phyloP scores from a whole-genome alignment of 2,888 invertebrate species.

The Acronicta aceris region DNA sequence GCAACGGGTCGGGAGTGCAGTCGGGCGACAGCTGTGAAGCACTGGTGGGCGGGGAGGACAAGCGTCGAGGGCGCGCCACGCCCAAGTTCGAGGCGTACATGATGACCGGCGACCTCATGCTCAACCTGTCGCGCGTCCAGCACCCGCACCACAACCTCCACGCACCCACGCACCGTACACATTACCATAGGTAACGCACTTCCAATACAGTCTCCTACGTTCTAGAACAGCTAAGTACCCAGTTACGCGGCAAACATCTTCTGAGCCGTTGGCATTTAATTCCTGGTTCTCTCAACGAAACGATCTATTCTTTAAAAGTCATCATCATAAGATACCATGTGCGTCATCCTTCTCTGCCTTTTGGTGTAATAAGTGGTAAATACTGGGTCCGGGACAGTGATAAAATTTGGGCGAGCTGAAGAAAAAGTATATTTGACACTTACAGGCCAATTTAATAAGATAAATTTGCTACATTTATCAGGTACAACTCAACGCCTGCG shows the following conservation, averaged over 20 bases:
- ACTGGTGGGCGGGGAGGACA: constrained; percentile 78
- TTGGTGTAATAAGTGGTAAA: too few species aligned
- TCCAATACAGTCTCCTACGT: not conserved
- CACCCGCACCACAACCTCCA: constrained; percentile 89
- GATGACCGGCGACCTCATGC: constrained; percentile 99
- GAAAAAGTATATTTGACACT: not conserved
- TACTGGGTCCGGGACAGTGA: too few species aligned
- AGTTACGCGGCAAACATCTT: constrained; percentile 5
- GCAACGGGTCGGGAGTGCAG: constrained; percentile 86
- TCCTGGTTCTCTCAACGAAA: not conserved
- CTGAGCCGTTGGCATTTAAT: too few species aligned
- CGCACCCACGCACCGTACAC: constrained; percentile 84
- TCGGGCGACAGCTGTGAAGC: constrained; percentile 87
- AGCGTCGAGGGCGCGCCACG: constrained; percentile 73
- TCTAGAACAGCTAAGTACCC: constrained; percentile 11
- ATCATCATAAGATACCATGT: not conserved
- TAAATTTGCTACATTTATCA: constrained; percentile 46
- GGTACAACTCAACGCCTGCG: constrained; percentile 87
- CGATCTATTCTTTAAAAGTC: not conserved
- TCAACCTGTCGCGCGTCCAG: constrained; percentile 96
- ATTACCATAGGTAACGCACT: constrained; percentile 78
- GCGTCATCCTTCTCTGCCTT: too few species aligned
- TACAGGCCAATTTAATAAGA: not conserved
- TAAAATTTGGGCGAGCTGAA: too few species aligned
- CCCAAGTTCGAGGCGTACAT: constrained; percentile 97